Evolutionary conservation across 2,888 invertebrate genomes (phyloP).

Genomic region (Drosophila stalkeri): DNA sequence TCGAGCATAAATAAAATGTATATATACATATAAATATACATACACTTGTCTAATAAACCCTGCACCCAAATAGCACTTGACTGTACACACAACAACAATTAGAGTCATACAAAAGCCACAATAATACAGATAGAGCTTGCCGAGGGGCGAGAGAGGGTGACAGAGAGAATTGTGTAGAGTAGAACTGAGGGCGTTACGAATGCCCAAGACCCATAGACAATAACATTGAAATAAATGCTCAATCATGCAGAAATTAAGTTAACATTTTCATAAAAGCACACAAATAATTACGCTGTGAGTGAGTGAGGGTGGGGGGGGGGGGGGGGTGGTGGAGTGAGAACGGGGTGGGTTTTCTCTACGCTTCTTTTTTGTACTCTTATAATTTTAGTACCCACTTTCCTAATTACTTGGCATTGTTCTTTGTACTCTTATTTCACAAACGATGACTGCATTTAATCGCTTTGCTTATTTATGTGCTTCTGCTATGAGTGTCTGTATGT

Average conservation of each 20-base stretch:
- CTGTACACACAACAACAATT: constrained; percentile 19
- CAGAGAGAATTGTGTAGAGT: not conserved
- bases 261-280: constrained; percentile 63
- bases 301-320: not conserved
- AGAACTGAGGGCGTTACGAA: constrained; percentile 25
- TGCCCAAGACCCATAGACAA: constrained; percentile 47
- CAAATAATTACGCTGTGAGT: constrained; percentile 48
- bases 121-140: constrained; percentile 16
- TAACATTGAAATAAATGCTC: constrained; percentile 74
- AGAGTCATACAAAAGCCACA: constrained; percentile 30
- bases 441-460: constrained; percentile 55
- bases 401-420: constrained; percentile 63
- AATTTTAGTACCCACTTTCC: constrained; percentile 66
- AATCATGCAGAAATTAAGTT: constrained; percentile 75
- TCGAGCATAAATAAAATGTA: not conserved
- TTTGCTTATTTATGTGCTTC: constrained; percentile 28
- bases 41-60: not conserved
- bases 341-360: not conserved
- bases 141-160: not conserved
- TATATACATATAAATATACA: not conserved
- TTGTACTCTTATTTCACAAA: constrained; percentile 23
- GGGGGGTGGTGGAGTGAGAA: not conserved
- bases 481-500: constrained; percentile 4
- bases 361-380: constrained; percentile 36
- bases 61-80: not conserved